Base-by-base conservation (phyloP, 2,113 vertebrate genomes). In the Crotophaga sulcirostris region DNA sequence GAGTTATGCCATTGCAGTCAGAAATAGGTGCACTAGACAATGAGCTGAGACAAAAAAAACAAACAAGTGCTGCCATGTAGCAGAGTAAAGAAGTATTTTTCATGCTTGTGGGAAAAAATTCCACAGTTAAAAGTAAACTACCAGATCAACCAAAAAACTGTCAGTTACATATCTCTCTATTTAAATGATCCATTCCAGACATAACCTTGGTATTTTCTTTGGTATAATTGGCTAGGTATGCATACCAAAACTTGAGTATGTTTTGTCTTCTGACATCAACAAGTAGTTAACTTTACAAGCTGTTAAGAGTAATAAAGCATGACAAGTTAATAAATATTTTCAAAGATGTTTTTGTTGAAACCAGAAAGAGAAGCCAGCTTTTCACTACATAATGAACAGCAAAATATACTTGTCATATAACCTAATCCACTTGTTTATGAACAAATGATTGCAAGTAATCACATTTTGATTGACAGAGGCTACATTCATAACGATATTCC, bases 301-400 rank as follows among this genome's bases (percentile, higher is more conserved):
- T 62, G 44, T 19, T 75, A 49, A 47, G 7, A 92, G 34, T 49
- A 92, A 89, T 52, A 89, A 91, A 67, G 60, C 29, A 49, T 54
- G 81, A 84, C 84, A 95, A 93, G 58, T 54, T 76, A 76, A 89
- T 72, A 94, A 94, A 89, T 87, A 87, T 76, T 95, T 89, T 91
- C 74, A 56, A 88, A 54, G 13, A 75, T 2, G 3, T 40, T 84
- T 89, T 73, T 81, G 56, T 81, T 89, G 45, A 79, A 91, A 88
- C 6, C 47, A 81, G 66, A 89, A 82, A 54, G 29, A 85, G 64
- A 87, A 92, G 28, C 7, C 70, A 77, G 16, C n/a, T 89, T 92
- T 90, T 51, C 34, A n/a, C 33, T 70, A 42, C 23, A 58, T 14
- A 87, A 63, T 24, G 13, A 45, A 91, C 51, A 88, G 59, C 51